These are phyloP conservation scores for Sesia bembeciformis DNA, from an alignment of 2,888 invertebrate genomes.

Conservation along the genomic window DNA sequence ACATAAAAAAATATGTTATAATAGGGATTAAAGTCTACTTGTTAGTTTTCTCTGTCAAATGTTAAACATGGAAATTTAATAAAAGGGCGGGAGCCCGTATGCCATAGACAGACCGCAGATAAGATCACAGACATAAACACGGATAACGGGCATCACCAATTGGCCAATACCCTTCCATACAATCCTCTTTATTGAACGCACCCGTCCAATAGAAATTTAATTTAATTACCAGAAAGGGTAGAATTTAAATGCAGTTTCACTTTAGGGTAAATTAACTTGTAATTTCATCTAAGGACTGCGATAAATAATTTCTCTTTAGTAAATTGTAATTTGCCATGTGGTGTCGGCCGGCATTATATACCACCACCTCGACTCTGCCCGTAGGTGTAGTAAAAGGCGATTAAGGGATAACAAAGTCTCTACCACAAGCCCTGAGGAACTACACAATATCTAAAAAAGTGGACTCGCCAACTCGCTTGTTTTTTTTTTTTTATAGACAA, in stretches of 20 bases:
- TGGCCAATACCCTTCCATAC: slow-evolving; percentile 60
- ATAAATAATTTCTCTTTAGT: no score
- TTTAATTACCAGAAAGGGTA: slow-evolving; percentile 40
- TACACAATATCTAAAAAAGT: no score
- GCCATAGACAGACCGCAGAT: slow-evolving; percentile 49
- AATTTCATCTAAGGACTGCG: no score
- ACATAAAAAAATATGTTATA: no score
- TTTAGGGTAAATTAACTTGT: neutral
- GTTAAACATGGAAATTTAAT: slow-evolving; percentile 49
- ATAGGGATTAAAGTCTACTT: slow-evolving; percentile 17
- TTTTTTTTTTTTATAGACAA: no score
- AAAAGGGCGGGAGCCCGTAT: slow-evolving; percentile 60
- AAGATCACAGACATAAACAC: slow-evolving; percentile 63
- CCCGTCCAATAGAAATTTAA: slow-evolving; percentile 56
- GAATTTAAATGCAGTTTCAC: slow-evolving; percentile 25
- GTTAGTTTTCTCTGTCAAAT: slow-evolving; percentile 17
- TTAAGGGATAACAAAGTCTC: no score
- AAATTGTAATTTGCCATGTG: no score
- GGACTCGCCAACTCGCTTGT: no score
- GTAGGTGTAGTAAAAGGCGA: no score
- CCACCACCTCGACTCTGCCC: no score
- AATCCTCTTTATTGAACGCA: slow-evolving; percentile 33
- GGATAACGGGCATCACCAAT: slow-evolving; percentile 32
- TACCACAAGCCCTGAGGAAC: no score
- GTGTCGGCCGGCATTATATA: no score